These are phyloP conservation scores for Chaetodon trifasciatus DNA, from an alignment of 2,797 vertebrate species.

Conservation along the genomic window DNA sequence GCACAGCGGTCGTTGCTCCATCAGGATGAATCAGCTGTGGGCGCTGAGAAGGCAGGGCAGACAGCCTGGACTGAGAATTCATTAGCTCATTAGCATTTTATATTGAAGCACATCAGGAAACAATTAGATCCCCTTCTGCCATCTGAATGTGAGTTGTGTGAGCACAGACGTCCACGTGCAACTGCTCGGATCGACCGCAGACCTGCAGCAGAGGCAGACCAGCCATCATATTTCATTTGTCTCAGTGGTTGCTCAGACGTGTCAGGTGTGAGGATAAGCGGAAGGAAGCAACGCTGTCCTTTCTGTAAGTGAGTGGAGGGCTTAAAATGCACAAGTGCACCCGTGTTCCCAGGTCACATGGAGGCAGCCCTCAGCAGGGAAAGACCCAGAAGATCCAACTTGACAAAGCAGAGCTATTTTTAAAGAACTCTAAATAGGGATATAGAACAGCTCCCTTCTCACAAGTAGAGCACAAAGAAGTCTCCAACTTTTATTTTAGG, in stretches of 20 bases:
- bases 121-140: conserved; percentile 26
- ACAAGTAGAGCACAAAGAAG: conserved; percentile 50
- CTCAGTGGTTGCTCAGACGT: conserved; percentile 19
- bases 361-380: conserved; percentile 18
- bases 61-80: conserved; percentile 21
- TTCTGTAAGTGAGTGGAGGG: conserved; percentile 39
- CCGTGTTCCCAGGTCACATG: conserved; percentile 25
- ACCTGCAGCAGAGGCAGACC: conserved; percentile 30
- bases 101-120: conserved; percentile 39
- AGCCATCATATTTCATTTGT: conserved; percentile 50
- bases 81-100: conserved; percentile 39
- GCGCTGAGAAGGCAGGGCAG: not conserved
- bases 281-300: conserved; percentile 39
- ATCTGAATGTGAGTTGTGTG: conserved; percentile 29
- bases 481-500: conserved; percentile 38
- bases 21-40: conserved; percentile 22
- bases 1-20: not conserved
- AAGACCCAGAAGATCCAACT: conserved; percentile 43
- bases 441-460: conserved; percentile 11
- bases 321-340: conserved; percentile 34
- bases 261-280: conserved; percentile 41
- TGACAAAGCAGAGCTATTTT: conserved; percentile 71
- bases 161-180: conserved; percentile 28
- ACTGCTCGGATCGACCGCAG: conserved; percentile 1
- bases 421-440: conserved; percentile 34